phyloP scores from a whole-genome alignment of 2,888 invertebrate genomes.

The Timandra comae region DNA sequence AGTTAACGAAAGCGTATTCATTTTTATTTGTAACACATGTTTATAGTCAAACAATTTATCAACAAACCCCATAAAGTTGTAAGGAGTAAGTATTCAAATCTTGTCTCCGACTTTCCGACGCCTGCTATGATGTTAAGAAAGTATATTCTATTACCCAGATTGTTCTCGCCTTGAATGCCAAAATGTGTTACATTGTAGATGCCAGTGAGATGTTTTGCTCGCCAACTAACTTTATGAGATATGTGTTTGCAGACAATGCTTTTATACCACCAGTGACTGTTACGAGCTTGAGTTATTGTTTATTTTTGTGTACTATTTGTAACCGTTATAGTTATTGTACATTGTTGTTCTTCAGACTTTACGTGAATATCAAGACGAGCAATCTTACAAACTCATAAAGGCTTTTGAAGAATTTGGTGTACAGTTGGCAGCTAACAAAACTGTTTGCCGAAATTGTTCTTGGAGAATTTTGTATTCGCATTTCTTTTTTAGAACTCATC shows the following conservation, averaged over 20 bases:
- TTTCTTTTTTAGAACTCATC: no score
- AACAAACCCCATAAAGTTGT: conserved; percentile 7
- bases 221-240: conserved; percentile 69
- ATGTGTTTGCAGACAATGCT: conserved; percentile 62
- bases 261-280: conserved; percentile 50
- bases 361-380: neutral
- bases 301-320: conserved; percentile 41
- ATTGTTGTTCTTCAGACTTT: conserved; percentile 9
- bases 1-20: conserved; percentile 22
- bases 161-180: conserved; percentile 70
- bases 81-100: conserved; percentile 17
- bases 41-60: conserved; percentile 30
- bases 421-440: no score
- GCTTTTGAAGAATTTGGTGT: no score
- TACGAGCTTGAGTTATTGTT: conserved; percentile 48
- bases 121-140: conserved; percentile 36
- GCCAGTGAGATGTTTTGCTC: conserved; percentile 53
- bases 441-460: no score
- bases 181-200: conserved; percentile 54
- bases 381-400: no score
- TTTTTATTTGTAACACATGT: conserved; percentile 25
- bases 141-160: conserved; percentile 67
- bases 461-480: no score
- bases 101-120: conserved; percentile 21
- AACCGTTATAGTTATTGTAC: conserved; percentile 21